Conservation (phyloP, 2,797 vertebrate genomes). For the Staurois parvus region DNA sequence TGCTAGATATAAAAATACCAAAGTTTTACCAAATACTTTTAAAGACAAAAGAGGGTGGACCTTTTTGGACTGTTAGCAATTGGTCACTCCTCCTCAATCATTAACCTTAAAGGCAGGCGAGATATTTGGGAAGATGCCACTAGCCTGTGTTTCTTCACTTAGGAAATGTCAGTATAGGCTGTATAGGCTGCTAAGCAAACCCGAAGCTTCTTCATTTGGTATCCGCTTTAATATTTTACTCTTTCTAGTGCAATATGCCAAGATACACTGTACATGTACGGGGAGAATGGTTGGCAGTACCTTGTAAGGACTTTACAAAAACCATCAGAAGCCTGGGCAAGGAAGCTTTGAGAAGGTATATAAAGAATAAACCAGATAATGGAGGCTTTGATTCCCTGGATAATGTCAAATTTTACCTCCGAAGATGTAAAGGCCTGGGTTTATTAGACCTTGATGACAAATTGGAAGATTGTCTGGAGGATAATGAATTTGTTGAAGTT, state of each 20-base stretch:
- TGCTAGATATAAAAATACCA: neutral
- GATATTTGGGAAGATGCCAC: slow-evolving; percentile 4
- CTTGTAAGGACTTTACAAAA: slow-evolving; percentile 78
- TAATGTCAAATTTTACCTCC: slow-evolving; percentile 82
- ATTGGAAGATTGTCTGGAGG: slow-evolving; percentile 89
- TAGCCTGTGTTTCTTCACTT: slow-evolving; percentile 40
- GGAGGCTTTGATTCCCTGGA: slow-evolving; percentile 85
- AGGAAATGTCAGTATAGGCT: slow-evolving; percentile 14
- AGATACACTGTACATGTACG: slow-evolving; percentile 92
- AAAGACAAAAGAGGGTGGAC: slow-evolving; percentile 58
- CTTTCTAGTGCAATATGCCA: slow-evolving; percentile 77
- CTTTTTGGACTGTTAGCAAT: slow-evolving; percentile 58
- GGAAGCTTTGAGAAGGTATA: slow-evolving; percentile 91
- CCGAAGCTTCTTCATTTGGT: neutral
- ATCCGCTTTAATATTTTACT: neutral
- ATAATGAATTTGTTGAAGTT: slow-evolving; percentile 97
- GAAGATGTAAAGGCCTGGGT: slow-evolving; percentile 90
- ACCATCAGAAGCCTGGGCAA: slow-evolving; percentile 86
- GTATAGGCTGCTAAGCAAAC: neutral
- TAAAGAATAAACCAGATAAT: slow-evolving; percentile 95
- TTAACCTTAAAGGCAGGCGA: slow-evolving; percentile 58
- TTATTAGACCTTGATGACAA: slow-evolving; percentile 89
- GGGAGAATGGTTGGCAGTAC: slow-evolving; percentile 94
- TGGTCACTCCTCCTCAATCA: slow-evolving; percentile 51
- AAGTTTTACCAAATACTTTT: neutral